Base-by-base conservation (phyloP, 1,140 invertebrate species). In the Drepana arcuata region DNA sequence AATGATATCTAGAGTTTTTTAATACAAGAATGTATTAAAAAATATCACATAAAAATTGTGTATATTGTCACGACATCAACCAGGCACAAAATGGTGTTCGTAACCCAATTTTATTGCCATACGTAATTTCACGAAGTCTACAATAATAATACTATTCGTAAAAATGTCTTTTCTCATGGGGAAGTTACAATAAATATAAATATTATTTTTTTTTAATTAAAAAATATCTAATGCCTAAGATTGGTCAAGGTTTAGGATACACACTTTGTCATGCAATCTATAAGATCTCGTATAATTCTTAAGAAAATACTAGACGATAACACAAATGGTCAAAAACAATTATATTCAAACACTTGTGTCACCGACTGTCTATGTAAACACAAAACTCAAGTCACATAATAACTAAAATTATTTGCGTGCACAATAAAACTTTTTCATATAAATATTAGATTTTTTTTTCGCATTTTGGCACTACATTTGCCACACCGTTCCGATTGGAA, bases 131-230 rank as follows among this genome's bases (percentile, higher is more conserved):
- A 69, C 59, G 66, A 74, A 72, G 61, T 72, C 71, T 81, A 77
- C 65, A 78, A 78, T 81, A 81, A 77, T 81, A 81, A 81, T 81
- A 81, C 77, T 78, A 81, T 81, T 70, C 72, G 77, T 81, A 81
- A 81, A 81, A 81, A 81, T 78, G 73, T 78, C 73, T 81, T 81
- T 74, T 78, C 41, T 69, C 48, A 67, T 61, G 64, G 68, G 71
- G 65, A 68, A 74, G 54, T n/a, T 4, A 26, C 75, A 78, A 81
- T 81, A 81, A 81, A 81, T 81, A 81, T 77, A 78, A 72, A 73
- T 73, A 71, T 59, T 61, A 59, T 51, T 60, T 66, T n/a, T 26
- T 26, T 26, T 26, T 26, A 26, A 7, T 26, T 56, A 64, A 62
- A 62, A 62, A 55, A 67, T n/a, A n/a, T 69, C 72, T 78, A 77